Conservation (phyloP, 2,797 vertebrate species). For the Lemur catta region DNA sequence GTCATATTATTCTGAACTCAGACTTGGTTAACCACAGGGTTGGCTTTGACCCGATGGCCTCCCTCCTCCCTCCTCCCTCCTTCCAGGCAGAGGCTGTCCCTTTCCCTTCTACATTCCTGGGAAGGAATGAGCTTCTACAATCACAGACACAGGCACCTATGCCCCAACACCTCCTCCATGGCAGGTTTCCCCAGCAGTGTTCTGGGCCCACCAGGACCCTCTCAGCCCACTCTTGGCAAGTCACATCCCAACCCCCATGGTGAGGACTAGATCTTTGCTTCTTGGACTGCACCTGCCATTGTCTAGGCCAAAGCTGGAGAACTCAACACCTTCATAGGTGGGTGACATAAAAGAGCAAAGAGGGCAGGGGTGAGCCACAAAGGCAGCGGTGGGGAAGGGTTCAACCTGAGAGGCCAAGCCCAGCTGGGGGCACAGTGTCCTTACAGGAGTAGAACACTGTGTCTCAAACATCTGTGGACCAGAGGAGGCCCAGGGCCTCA, state of each 20-base stretch:
- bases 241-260: too few relatives aligned
- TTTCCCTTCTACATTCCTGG: neutral
- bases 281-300: too few relatives aligned
- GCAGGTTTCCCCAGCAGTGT: accelerated
- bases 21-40: neutral
- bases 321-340: accelerated
- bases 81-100: neutral
- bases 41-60: neutral
- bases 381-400: too few relatives aligned
- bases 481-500: neutral
- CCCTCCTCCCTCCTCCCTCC: too few relatives aligned
- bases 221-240: neutral
- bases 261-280: neutral
- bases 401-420: too few relatives aligned
- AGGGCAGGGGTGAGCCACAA: accelerated
- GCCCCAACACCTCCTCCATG: accelerated
- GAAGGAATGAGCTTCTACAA: neutral
- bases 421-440: neutral
- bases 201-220: neutral
- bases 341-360: too few relatives aligned
- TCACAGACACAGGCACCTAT: neutral
- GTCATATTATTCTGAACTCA: neutral
- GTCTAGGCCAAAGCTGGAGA: neutral
- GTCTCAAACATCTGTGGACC: neutral
- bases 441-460: neutral